Conservation (phyloP, 2,113 vertebrate genomes). For the Myrmecobius fasciatus region DNA sequence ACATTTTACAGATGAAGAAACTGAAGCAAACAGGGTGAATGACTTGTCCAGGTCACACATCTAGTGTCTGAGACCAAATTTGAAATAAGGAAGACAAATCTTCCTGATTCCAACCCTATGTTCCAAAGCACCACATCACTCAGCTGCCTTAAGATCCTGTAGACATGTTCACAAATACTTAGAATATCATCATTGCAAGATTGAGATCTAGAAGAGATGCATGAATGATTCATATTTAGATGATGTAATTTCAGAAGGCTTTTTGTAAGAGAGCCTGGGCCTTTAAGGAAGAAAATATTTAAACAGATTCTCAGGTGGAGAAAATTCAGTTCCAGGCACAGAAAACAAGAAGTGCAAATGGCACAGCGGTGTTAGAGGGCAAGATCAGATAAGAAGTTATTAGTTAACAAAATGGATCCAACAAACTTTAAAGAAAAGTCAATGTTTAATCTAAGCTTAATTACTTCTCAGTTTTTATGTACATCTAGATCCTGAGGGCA, state of each 20-base stretch:
- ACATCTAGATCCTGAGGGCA: not conserved
- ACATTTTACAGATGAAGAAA: not conserved
- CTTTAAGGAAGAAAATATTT: not conserved
- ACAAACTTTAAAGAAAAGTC: not conserved
- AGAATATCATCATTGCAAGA: not conserved
- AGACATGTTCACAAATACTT: not conserved
- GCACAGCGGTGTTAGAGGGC: not conserved
- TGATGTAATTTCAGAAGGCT: not conserved
- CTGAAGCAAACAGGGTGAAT: not conserved
- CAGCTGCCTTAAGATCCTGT: not conserved
- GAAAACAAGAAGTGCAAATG: not conserved
- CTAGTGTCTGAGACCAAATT: not conserved
- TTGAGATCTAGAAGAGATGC: not conserved
- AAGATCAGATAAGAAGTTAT: not conserved
- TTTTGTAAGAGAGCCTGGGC: not conserved
- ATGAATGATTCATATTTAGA: not conserved
- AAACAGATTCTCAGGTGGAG: not conserved
- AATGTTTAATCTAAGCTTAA: not conserved
- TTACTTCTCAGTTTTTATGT: not conserved
- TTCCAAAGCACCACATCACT: not conserved
- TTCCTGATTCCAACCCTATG: not conserved
- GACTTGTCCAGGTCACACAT: not conserved
- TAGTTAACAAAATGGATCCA: not conserved
- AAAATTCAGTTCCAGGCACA: not conserved
- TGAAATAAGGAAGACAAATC: not conserved